Evolutionary conservation across 2,888 invertebrate genomes (phyloP).

Genomic region (Gari tellinella): DNA sequence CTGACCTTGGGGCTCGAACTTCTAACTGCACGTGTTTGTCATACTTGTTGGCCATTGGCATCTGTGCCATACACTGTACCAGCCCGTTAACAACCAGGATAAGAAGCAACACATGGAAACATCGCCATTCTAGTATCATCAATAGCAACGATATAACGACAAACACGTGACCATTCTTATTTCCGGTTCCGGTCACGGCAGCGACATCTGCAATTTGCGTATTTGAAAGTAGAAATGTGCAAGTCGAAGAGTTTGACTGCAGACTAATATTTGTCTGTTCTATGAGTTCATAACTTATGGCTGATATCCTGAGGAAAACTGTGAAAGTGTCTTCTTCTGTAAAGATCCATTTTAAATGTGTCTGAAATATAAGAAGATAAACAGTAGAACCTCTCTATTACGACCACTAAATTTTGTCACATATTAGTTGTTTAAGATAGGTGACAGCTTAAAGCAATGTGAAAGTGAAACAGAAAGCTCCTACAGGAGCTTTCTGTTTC

Average conservation of each 20-base stretch:
- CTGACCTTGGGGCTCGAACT: conserved; percentile 24
- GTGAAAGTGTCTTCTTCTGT: conserved; percentile 11
- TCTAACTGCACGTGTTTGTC: not conserved
- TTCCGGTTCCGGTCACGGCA: conserved; percentile 36
- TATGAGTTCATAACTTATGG: not conserved
- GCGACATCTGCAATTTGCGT: conserved; percentile 10
- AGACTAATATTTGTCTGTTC: conserved; percentile 11
- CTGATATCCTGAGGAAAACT: conserved; percentile 11
- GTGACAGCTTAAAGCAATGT: too few species aligned
- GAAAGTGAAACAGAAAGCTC: too few species aligned
- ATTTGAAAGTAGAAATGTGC: conserved; percentile 7
- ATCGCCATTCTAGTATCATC: conserved; percentile 2
- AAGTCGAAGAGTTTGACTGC: conserved; percentile 6
- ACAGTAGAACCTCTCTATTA: too few species aligned
- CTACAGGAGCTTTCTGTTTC: too few species aligned
- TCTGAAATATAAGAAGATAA: conserved; percentile 23
- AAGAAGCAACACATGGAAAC: not conserved
- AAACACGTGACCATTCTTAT: conserved; percentile 2
- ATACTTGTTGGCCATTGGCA: not conserved
- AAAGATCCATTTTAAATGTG: conserved; percentile 20
- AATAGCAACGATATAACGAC: conserved; percentile 9
- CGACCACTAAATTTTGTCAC: too few species aligned
- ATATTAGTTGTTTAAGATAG: too few species aligned
- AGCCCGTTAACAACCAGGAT: not conserved
- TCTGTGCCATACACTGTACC: too few species aligned